Base-by-base conservation (phyloP, 2,888 invertebrate species). In the Malacosoma neustria region DNA sequence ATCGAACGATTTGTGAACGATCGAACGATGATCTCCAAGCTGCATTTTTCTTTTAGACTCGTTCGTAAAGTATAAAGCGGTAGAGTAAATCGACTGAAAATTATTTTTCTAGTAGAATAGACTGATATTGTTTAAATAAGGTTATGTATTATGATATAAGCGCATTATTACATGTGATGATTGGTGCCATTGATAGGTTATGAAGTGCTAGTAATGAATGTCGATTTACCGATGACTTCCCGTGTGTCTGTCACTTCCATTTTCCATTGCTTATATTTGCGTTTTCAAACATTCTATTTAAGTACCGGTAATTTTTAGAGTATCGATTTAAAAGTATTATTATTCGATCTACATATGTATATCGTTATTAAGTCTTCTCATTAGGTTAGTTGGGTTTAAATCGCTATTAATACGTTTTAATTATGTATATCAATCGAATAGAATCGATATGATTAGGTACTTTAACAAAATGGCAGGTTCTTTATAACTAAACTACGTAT, bases 21-120 rank as follows among this genome's bases (percentile, higher is more conserved):
- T 35, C 53, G 57, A 58, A 63, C 53, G 55, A 59, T 72, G 77
- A 79, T 77, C 77, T 81, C 81, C 69, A 61, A 59, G 59, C 68
- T 70, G 76, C 77, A 76, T 77, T 76, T 75, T 59, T 53, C 49
- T 44, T 22, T 51, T 46, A 44, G 50, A 53, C 53, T 56, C 56
- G 47, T 52, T 70, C 63, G 59, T 69, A 52, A 54, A 68, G 72
- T 72, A 72, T 70, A 72, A 71, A 72, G 69, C 74, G 60, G 70
- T 74, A 75, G 76, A 61, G 66, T 74, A 81, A 79, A 77, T 75
- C 77, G 84, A 85, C 84, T 84, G 84, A 84, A 73, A 80, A 76
- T 80, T 85, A 84, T 85, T 85, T 85, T 85, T 84, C 76, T 85
- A 85, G 84, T 81, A 81, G 82, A 67, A 73, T 84, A 85, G 84